Conservation (phyloP, 1,140 invertebrate genomes). For the Papilio polyxenes region DNA sequence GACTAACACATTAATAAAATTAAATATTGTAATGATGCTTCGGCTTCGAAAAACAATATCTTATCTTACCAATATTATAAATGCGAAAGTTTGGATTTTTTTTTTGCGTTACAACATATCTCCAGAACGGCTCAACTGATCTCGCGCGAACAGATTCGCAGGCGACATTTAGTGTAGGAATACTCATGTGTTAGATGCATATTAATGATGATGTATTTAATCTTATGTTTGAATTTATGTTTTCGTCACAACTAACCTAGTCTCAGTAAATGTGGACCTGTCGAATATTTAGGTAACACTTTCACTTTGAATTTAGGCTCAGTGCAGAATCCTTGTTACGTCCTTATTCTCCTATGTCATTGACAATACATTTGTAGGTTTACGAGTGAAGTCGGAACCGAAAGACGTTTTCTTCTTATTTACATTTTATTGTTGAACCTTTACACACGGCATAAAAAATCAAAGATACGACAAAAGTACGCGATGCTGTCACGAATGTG, state of each 20-base stretch:
- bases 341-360: conserved; percentile 51
- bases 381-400: conserved; percentile 56
- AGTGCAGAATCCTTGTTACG: conserved; percentile 56
- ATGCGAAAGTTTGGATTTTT: no score
- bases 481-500: not conserved
- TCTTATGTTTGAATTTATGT: no score
- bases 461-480: conserved; percentile 29
- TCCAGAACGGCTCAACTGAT: no score
- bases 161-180: not conserved
- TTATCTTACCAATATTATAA: no score
- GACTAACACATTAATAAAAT: no score
- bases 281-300: conserved; percentile 56
- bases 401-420: conserved; percentile 56
- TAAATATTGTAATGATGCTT: no score
- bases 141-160: no score
- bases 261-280: not conserved
- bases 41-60: no score
- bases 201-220: not conserved
- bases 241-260: not conserved
- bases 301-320: conserved; percentile 67
- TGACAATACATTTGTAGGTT: conserved; percentile 63
- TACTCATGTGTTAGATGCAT: no score
- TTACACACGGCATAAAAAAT: conserved; percentile 43
- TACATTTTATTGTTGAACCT: conserved; percentile 49
- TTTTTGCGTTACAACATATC: no score